These are phyloP conservation scores for Cercocebus atys DNA, from an alignment of 2,113 vertebrate genomes.

Conservation along the genomic window DNA sequence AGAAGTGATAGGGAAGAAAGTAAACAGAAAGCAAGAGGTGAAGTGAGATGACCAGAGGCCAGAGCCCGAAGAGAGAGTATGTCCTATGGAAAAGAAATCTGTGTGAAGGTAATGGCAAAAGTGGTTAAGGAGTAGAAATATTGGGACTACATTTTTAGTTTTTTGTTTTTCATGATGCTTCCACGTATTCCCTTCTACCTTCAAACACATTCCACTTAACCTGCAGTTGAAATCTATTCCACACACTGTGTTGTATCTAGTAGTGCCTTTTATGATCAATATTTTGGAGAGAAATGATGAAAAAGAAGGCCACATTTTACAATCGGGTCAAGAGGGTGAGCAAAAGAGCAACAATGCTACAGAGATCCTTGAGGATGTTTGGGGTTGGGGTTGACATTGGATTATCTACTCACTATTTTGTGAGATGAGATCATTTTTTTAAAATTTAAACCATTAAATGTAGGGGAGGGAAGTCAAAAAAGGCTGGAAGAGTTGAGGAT, in stretches of 20 bases:
- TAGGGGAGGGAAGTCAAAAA: not conserved
- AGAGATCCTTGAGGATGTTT: not conserved
- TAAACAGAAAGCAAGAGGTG: not conserved
- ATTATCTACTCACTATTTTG: not conserved
- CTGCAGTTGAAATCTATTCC: not conserved
- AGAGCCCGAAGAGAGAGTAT: not conserved
- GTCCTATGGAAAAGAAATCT: not conserved
- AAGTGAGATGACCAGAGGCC: not conserved
- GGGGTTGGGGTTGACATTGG: not conserved
- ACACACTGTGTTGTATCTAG: not conserved
- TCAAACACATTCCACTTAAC: not conserved
- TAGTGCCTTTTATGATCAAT: not conserved
- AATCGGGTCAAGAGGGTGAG: not conserved
- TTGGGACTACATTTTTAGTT: not conserved
- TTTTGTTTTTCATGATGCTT: not conserved
- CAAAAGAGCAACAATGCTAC: not conserved
- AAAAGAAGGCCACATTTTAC: not conserved
- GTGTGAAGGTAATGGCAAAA: not conserved
- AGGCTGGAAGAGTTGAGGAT: not conserved
- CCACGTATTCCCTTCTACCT: not conserved
- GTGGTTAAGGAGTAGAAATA: not conserved
- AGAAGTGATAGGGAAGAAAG: not conserved
- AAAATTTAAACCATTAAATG: not conserved
- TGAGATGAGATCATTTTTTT: not conserved
- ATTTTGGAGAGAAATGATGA: not conserved